Percentiles rank a stretch among this genome's conserved stretches.
phyloP scores from a whole-genome alignment of 2,888 invertebrate species.

The Muschampia plurimacula region DNA sequence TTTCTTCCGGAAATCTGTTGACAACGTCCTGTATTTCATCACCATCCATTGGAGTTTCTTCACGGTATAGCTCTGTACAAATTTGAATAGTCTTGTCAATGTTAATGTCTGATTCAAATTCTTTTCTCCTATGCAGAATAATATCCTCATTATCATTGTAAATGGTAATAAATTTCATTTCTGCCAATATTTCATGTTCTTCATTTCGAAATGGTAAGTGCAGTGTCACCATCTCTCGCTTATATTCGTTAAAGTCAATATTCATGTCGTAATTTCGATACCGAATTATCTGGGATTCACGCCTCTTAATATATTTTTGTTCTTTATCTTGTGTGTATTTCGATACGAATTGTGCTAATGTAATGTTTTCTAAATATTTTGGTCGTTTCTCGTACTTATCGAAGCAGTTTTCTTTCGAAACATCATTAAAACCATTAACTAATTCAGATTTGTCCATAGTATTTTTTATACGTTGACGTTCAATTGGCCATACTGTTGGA shows the following conservation, averaged over 20 bases:
- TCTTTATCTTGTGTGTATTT: conserved; percentile 46
- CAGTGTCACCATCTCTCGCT: conserved; percentile 49
- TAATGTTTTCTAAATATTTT: conserved; percentile 50
- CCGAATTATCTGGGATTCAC: conserved; percentile 41
- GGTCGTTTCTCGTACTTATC: conserved; percentile 62
- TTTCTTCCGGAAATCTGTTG: too few species aligned
- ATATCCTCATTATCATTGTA: too few species aligned
- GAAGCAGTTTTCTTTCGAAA: conserved; percentile 64
- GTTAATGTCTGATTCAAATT: background rate
- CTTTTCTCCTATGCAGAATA: too few species aligned
- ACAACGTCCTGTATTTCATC: background rate
- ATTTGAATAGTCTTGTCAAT: background rate
- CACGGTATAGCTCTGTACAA: background rate
- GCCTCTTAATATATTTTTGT: conserved; percentile 15
- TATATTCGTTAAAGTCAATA: conserved; percentile 53
- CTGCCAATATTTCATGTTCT: conserved; percentile 2
- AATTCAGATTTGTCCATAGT: conserved; percentile 51
- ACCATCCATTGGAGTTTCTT: background rate
- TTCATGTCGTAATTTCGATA: conserved; percentile 48
- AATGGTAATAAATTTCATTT: too few species aligned
- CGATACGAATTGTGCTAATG: conserved; percentile 60
- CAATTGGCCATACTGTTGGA: conserved; percentile 51
- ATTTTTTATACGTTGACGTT: conserved; percentile 56
- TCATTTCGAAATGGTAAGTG: conserved; percentile 44
- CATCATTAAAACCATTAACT: conserved; percentile 52